phyloP scores from a whole-genome alignment of 2,113 vertebrate species.

The Eolophus roseicapilla region DNA sequence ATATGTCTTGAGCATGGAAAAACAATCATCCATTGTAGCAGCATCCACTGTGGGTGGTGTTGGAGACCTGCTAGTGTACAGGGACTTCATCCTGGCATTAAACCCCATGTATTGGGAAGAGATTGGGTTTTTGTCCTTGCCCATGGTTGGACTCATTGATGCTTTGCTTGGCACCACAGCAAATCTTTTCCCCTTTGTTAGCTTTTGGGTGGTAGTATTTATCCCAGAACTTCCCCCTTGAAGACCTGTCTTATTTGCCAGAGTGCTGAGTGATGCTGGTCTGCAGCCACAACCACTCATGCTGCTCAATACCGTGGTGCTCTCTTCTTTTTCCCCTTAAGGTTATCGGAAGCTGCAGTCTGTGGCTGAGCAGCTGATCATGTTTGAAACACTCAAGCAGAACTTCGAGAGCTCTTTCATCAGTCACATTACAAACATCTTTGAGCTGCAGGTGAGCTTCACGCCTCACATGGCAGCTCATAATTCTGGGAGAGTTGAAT shows the following conservation, averaged over 20 bases:
- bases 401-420: constrained; percentile 49
- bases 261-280: neutral
- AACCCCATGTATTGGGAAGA: neutral
- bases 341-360: constrained; percentile 53
- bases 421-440: constrained; percentile 17
- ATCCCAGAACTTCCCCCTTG: neutral
- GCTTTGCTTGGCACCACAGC: neutral
- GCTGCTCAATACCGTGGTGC: rapidly evolving
- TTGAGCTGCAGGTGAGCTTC: constrained; percentile 31
- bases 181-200: neutral
- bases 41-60: neutral
- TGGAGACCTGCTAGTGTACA: neutral
- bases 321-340: neutral
- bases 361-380: constrained; percentile 58
- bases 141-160: rapidly evolving
- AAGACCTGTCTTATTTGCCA: neutral
- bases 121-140: neutral
- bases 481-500: neutral
- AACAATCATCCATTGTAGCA: neutral
- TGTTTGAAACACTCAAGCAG: constrained; percentile 63
- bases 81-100: neutral
- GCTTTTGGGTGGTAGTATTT: neutral
- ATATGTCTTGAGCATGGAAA: neutral
- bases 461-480: rapidly evolving
- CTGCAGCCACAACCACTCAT: neutral